phyloP scores from a whole-genome alignment of 1,140 invertebrate species.

The Melitaea cinxia region DNA sequence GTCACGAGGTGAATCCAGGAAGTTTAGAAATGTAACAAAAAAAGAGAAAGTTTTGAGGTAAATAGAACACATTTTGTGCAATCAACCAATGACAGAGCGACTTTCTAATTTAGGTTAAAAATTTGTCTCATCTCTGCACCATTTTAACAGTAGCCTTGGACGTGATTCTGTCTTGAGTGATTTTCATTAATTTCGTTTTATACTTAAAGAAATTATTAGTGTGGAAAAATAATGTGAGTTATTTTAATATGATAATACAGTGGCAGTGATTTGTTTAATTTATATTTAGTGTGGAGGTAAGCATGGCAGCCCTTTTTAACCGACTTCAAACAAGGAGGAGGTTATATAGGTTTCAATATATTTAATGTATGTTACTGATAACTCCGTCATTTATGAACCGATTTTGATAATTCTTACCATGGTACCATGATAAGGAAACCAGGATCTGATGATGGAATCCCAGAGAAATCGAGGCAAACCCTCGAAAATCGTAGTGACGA shows the following conservation, averaged over 20 bases:
- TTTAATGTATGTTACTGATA: too few species aligned
- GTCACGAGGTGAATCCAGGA: constrained; percentile 61
- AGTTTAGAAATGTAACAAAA: constrained; percentile 75
- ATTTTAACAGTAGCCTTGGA: constrained; percentile 61
- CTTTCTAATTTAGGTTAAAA: constrained; percentile 74
- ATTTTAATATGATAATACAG: not conserved
- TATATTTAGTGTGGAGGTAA: not conserved
- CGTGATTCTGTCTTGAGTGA: constrained; percentile 37
- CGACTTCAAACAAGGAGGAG: too few species aligned
- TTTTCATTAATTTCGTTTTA: not conserved
- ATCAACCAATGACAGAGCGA: constrained; percentile 61
- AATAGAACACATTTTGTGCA: constrained; percentile 59
- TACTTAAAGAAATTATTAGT: not conserved
- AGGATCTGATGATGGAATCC: too few species aligned
- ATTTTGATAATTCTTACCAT: too few species aligned
- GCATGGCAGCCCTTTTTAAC: not conserved
- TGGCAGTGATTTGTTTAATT: not conserved
- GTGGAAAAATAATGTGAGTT: not conserved
- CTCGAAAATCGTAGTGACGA: too few species aligned
- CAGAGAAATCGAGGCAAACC: too few species aligned
- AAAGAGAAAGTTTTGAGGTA: constrained; percentile 76
- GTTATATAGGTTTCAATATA: too few species aligned
- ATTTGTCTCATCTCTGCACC: constrained; percentile 50
- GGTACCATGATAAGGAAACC: too few species aligned
- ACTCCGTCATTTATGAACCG: too few species aligned